Percentiles rank a stretch among this genome's conserved stretches.
phyloP scores from a whole-genome alignment of 2,113 vertebrate genomes.

The Herpetotheres cachinnans region DNA sequence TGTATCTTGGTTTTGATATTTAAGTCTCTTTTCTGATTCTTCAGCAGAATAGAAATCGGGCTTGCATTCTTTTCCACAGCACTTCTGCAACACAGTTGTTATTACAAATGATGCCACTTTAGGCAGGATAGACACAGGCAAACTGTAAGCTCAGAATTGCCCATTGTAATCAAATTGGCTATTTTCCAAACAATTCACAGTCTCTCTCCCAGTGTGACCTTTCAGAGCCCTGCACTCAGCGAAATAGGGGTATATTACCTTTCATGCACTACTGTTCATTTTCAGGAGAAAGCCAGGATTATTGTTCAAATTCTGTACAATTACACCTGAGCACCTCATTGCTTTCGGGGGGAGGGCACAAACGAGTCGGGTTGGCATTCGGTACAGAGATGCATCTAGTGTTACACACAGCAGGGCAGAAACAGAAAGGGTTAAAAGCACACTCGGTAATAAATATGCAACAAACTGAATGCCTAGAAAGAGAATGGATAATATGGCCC shows the following conservation, averaged over 20 bases:
- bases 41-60: not conserved
- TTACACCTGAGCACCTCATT: constrained; percentile 29
- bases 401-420: not conserved
- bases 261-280: constrained; percentile 39
- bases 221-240: constrained; percentile 48
- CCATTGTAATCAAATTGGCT: constrained; percentile 62
- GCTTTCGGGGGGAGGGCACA: not conserved
- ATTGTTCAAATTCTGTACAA: constrained; percentile 32
- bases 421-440: not conserved
- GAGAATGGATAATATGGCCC: not conserved
- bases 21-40: not conserved
- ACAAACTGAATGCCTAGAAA: not conserved
- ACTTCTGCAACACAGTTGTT: not conserved
- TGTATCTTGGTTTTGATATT: not conserved
- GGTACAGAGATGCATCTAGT: not conserved
- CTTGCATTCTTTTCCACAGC: not conserved
- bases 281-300: constrained; percentile 42
- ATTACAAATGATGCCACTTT: constrained; percentile 50
- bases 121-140: constrained; percentile 33
- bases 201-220: constrained; percentile 42
- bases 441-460: not conserved
- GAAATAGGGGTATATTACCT: constrained; percentile 46
- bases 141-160: constrained; percentile 45
- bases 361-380: not conserved
- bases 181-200: constrained; percentile 61